These are phyloP conservation scores for Myotis planiceps DNA, from an alignment of 2,797 vertebrate species.

Conservation along the genomic window DNA sequence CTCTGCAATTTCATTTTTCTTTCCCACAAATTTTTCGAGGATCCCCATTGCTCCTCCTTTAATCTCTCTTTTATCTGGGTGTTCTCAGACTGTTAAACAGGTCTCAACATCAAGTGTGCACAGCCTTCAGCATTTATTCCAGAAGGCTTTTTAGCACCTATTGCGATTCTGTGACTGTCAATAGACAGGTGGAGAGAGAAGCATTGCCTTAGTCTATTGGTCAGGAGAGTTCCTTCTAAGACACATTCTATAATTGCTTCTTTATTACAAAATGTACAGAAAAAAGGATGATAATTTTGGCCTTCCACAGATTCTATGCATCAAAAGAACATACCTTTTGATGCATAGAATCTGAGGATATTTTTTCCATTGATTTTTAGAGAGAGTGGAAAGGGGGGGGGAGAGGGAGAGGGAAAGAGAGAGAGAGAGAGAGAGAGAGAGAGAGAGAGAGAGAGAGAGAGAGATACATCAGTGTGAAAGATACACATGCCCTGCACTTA, in stretches of 20 bases:
- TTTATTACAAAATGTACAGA: background rate
- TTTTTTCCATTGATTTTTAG: no score
- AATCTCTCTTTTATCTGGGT: background rate
- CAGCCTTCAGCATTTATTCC: background rate
- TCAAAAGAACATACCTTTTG: background rate
- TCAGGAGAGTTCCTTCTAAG: background rate
- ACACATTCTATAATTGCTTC: background rate
- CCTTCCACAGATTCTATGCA: background rate
- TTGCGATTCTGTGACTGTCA: background rate
- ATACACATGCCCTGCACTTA: no score
- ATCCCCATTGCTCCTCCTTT: background rate
- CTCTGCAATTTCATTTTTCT: background rate
- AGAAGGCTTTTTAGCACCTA: background rate
- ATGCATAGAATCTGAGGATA: no score
- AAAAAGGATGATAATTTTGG: background rate
- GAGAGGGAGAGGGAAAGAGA: no score
- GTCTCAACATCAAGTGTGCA: background rate
- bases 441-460: no score
- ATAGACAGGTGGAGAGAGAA: background rate
- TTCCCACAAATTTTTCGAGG: background rate
- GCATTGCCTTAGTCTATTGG: background rate
- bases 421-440: no score
- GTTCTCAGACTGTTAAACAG: background rate
- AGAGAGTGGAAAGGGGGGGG: no score
- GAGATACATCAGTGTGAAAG: no score